Evolutionary conservation across 2,888 invertebrate species (phyloP).

Genomic region (Augiades crinisus): DNA sequence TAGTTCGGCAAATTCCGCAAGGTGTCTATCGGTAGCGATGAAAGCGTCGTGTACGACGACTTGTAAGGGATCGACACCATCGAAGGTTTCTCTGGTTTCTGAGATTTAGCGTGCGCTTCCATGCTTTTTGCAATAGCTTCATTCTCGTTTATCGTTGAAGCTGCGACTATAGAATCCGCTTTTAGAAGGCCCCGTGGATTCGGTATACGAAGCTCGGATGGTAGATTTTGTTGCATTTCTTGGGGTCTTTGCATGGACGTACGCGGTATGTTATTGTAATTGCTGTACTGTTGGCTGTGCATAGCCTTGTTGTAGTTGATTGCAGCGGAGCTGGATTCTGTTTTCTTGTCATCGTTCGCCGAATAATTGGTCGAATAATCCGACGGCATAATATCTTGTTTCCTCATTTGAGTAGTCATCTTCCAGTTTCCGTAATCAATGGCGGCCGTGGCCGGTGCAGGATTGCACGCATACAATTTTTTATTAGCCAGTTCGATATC

Average conservation of each 20-base stretch:
- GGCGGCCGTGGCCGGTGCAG: slow-evolving; percentile 49
- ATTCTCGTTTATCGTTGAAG: slow-evolving; percentile 42
- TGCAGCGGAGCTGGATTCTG: slow-evolving; percentile 47
- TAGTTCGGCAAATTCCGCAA: slow-evolving; percentile 80
- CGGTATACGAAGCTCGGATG: slow-evolving; percentile 66
- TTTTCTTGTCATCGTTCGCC: slow-evolving; percentile 56
- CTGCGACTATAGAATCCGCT: slow-evolving; percentile 38
- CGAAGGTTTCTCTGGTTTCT: slow-evolving; percentile 64
- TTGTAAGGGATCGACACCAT: slow-evolving; percentile 63
- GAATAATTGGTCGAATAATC: slow-evolving; percentile 63
- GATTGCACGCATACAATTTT: slow-evolving; percentile 60
- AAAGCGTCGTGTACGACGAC: slow-evolving; percentile 43
- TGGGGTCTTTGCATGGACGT: slow-evolving; percentile 52
- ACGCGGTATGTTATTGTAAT: slow-evolving; percentile 57
- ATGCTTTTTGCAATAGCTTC: slow-evolving; percentile 53
- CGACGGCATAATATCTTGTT: slow-evolving; percentile 60
- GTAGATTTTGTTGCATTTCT: slow-evolving; percentile 58
- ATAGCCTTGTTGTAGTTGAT: slow-evolving; percentile 64
- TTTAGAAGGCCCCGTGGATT: slow-evolving; percentile 64
- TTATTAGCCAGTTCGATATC: slow-evolving; percentile 73
- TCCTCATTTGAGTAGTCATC: slow-evolving; percentile 57
- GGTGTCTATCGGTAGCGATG: slow-evolving; percentile 72
- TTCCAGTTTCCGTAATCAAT: slow-evolving; percentile 74
- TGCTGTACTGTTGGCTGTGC: slow-evolving; percentile 61
- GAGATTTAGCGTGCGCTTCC: slow-evolving; percentile 53